These are phyloP conservation scores for Pollimyrus isidori DNA, from an alignment of 2,113 vertebrate genomes.

Conservation along the genomic window DNA sequence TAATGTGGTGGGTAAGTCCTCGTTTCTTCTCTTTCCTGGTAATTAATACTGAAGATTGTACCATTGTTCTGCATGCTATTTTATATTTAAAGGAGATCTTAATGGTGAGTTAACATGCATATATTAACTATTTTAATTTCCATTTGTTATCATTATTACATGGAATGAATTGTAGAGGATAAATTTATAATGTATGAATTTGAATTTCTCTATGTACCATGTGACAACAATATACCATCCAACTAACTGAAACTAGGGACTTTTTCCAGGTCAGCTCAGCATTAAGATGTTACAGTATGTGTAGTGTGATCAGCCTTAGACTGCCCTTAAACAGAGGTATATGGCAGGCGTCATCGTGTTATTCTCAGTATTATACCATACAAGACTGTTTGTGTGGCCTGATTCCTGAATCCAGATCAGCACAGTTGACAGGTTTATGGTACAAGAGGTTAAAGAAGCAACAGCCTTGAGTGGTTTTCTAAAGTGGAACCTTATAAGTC, in stretches of 20 bases:
- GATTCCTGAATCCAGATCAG: conserved; percentile 1
- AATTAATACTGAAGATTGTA: background rate
- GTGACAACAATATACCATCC: background rate
- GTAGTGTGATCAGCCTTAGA: background rate
- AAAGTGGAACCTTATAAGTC: background rate
- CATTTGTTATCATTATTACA: background rate
- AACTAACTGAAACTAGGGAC: background rate
- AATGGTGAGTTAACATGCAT: background rate
- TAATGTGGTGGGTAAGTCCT: background rate
- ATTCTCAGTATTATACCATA: background rate
- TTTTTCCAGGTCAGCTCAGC: background rate
- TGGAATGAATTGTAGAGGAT: background rate
- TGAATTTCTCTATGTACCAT: background rate
- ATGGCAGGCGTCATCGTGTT: background rate
- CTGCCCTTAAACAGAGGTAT: background rate
- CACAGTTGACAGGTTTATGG: background rate
- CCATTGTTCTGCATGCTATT: background rate
- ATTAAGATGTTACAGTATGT: conserved; percentile 2
- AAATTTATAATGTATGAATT: background rate
- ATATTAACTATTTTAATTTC: background rate
- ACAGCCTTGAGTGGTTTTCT: conserved; percentile 2
- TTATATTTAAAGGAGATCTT: background rate
- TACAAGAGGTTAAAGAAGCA: background rate
- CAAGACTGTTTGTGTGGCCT: background rate
- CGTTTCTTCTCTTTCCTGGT: background rate